These are phyloP conservation scores for Gadopsis bispinosus DNA, from an alignment of 2,797 vertebrate species.

Conservation along the genomic window DNA sequence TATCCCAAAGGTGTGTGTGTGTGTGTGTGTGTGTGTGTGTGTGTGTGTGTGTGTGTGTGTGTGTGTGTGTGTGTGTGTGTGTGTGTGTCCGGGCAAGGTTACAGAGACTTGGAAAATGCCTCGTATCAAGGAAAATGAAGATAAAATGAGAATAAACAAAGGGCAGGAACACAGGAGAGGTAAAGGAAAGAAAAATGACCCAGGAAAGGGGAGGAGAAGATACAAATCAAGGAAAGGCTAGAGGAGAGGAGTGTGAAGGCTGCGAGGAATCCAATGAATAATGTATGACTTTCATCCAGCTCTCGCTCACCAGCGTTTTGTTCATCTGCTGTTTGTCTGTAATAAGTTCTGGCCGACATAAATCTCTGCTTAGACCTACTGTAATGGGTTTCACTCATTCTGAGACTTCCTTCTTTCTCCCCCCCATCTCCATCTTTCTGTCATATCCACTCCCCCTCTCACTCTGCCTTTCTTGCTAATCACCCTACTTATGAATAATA, in stretches of 20 bases:
- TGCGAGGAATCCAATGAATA: constrained; percentile 58
- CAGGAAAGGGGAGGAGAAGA: neutral
- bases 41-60: neutral
- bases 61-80: neutral
- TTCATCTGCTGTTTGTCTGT: constrained; percentile 59
- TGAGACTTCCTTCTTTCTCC: constrained; percentile 3
- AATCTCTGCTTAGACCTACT: constrained; percentile 61
- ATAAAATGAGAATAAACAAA: constrained; percentile 16
- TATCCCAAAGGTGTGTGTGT: too few species aligned
- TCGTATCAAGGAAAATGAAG: constrained; percentile 22
- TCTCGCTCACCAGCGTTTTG: constrained; percentile 37
- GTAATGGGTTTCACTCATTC: constrained; percentile 60
- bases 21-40: neutral
- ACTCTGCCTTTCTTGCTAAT: constrained; percentile 15
- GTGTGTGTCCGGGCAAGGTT: constrained; percentile 13
- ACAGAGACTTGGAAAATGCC: constrained; percentile 6
- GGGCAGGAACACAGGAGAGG: neutral
- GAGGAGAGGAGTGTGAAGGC: constrained; percentile 26
- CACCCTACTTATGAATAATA: constrained; percentile 18
- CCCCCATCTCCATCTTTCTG: constrained; percentile 25
- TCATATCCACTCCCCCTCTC: constrained; percentile 24
- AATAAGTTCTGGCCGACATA: constrained; percentile 61
- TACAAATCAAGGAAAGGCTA: constrained; percentile 42
- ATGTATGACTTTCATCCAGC: constrained; percentile 61
- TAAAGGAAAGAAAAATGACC: constrained; percentile 15